Percentiles rank a stretch among this genome's conserved stretches.
Evolutionary conservation across 2,888 invertebrate genomes (phyloP).

Genomic region (Cetonia aurata): DNA sequence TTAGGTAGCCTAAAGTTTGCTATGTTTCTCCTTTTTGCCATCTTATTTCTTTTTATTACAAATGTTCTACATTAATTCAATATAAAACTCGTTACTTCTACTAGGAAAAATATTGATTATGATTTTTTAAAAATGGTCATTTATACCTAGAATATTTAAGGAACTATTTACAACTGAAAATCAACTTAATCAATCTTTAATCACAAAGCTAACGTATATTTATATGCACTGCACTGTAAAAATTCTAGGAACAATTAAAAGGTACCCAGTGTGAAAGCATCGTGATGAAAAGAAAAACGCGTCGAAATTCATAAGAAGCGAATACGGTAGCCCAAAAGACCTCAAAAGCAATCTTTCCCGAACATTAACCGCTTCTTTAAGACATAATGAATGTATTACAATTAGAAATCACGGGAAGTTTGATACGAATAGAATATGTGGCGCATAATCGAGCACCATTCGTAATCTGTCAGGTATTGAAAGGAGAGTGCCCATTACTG

Average conservation of each 20-base stretch:
- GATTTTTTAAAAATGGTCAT: too few species aligned
- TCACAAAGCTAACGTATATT: neutral
- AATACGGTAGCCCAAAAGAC: conserved; percentile 32
- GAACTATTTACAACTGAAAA: too few species aligned
- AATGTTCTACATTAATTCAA: too few species aligned
- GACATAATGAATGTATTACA: conserved; percentile 39
- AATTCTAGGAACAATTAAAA: conserved; percentile 38
- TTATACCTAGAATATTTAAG: too few species aligned
- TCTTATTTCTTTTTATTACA: too few species aligned
- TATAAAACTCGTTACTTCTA: too few species aligned
- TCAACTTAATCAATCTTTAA: too few species aligned
- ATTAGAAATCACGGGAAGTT: conserved; percentile 44
- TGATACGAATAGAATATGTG: conserved; percentile 40
- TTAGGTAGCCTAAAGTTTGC: too few species aligned
- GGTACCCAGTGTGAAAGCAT: conserved; percentile 7
- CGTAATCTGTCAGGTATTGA: conserved; percentile 46
- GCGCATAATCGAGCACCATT: conserved; percentile 45
- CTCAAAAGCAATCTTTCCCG: conserved; percentile 23
- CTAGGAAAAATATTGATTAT: too few species aligned
- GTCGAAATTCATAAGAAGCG: conserved; percentile 19
- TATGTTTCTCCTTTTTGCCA: too few species aligned
- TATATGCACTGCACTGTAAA: neutral
- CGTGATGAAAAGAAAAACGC: conserved; percentile 2
- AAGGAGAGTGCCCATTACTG: conserved; percentile 45
- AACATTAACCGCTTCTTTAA: conserved; percentile 37